A percentile compares a stretch with the other conserved stretches of the same genome.
phyloP scores from a whole-genome alignment of 1,140 invertebrate species.

The Neoseiulus cucumeris region DNA sequence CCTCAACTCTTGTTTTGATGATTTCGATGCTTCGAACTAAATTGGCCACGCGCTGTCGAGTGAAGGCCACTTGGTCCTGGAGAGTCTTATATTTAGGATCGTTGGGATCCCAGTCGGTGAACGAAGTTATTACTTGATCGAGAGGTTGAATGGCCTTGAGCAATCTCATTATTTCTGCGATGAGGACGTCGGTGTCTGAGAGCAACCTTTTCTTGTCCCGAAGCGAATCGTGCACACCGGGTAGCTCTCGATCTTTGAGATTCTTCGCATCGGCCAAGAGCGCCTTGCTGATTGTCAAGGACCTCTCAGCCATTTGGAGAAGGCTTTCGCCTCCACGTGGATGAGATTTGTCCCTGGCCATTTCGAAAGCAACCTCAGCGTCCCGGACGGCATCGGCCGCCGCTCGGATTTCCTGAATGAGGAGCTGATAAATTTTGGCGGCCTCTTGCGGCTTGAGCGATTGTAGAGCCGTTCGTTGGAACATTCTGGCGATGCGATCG shows the following conservation, averaged over 20 bases:
- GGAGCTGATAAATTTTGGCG: slow-evolving; percentile 2
- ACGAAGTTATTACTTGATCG: neutral
- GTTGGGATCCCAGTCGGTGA: neutral
- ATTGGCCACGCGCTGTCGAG: neutral
- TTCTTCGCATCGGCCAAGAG: slow-evolving; percentile 34
- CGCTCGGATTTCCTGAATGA: neutral
- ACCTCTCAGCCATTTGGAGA: neutral
- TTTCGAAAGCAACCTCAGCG: neutral
- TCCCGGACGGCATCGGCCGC: neutral
- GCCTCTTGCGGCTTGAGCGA: slow-evolving; percentile 4
- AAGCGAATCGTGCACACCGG: neutral
- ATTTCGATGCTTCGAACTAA: neutral
- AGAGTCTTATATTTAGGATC: neutral
- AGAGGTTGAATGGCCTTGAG: neutral
- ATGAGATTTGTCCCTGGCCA: neutral
- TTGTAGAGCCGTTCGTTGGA: neutral
- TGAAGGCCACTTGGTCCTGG: neutral
- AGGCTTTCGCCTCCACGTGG: neutral
- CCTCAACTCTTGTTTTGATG: slow-evolving; percentile 19
- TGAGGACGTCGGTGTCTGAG: neutral
- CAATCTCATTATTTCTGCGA: neutral
- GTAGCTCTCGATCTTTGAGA: slow-evolving; percentile 20
- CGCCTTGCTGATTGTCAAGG: slow-evolving; percentile 29
- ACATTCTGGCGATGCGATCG: neutral
- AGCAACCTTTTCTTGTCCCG: neutral